phyloP scores from a whole-genome alignment of 2,113 vertebrate species.

The Phaethon lepturus region DNA sequence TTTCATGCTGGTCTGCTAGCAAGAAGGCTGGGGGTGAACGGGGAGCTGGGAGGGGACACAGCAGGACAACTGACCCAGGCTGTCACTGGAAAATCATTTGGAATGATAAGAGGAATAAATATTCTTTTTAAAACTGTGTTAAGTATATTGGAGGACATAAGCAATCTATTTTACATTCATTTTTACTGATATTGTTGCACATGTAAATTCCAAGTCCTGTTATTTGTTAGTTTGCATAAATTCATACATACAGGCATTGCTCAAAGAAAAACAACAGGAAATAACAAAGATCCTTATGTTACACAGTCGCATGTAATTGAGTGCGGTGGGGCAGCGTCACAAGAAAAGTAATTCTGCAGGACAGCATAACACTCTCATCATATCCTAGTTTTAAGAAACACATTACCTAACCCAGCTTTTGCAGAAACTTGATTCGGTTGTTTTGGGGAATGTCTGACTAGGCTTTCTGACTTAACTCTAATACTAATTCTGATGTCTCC shows the following conservation, averaged over 20 bases:
- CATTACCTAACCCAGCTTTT: neutral
- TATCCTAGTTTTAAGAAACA: neutral
- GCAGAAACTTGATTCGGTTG: neutral
- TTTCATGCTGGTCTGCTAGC: too few relatives aligned
- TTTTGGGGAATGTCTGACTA: neutral
- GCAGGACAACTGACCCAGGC: too few relatives aligned
- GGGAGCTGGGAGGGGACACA: too few relatives aligned
- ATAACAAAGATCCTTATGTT: neutral
- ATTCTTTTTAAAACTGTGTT: neutral
- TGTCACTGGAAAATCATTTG: neutral
- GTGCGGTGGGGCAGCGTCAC: fast-evolving
- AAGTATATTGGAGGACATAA: neutral
- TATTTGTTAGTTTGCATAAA: neutral
- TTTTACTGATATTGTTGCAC: neutral
- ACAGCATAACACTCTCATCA: neutral
- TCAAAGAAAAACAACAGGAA: neutral
- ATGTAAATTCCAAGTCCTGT: neutral
- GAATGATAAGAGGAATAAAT: neutral
- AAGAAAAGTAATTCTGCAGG: neutral
- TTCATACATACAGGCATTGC: neutral
- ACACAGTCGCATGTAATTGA: neutral
- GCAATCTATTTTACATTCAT: neutral
- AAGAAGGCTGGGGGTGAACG: too few relatives aligned
- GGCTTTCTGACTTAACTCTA: neutral
- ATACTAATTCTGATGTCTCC: neutral